Base-by-base conservation (phyloP, 1,140 invertebrate species). In the Drosophila kepulauana region DNA sequence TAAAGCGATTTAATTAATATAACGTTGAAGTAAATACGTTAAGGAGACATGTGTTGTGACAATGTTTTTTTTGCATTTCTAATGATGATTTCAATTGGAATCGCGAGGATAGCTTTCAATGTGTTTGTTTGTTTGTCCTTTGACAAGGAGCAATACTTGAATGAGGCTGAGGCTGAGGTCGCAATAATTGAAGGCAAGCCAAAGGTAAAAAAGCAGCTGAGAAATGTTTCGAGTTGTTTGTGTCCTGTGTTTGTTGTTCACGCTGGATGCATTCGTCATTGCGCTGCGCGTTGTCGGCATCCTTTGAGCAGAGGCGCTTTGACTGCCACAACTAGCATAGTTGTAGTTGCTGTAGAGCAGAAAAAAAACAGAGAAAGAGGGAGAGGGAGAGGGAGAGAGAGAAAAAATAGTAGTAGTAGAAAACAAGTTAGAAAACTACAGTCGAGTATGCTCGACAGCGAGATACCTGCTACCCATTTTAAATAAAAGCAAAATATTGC, bases 231-330 rank as follows among this genome's bases (percentile, higher is more conserved):
- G 70, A 75, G 80, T 84, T 81, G 48, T 74, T 20, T 38, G 54
- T 49, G 57, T 75, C 43, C 56, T 52, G 73, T 78, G 64, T 41
- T 76, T 70, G 65, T 63, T 78, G 57, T 45, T 81, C 56, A 68
- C 65, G 58, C 70, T 57, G 28, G 54, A 68, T 78, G 78, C 78
- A 80, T 66, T 73, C 56, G 65, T 77, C 75, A 66, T 78, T 69
- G 78, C 74, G 78, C 74, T 7, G 64, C 67, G 13, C 56, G 56
- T 71, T 81, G 75, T 48, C 70, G 79, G 79, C 52, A 48, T 70
- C 85, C 85, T 89, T 89, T 89, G 85, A 89, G 66, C 85, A 48
- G 20, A 25, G 64, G 13, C 70, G 67, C 81, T 81, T 81, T 84
- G 78, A 81, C 74, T 71, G 76, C 75, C 56, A 25, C 20, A 72